Evolutionary conservation across 1,140 invertebrate species (phyloP).

Genomic region (Nixonia krombeini): DNA sequence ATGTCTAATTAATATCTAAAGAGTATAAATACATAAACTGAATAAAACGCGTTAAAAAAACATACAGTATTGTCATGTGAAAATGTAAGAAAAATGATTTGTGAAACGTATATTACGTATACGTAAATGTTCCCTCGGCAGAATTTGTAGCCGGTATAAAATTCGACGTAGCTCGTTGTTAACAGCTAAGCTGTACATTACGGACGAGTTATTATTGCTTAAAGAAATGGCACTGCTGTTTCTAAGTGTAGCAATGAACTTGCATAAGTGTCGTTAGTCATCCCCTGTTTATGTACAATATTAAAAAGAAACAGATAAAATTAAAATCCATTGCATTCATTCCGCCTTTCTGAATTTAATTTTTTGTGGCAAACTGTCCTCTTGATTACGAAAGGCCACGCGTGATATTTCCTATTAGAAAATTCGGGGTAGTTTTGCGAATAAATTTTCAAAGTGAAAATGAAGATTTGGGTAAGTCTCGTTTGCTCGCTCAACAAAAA

Average conservation of each 20-base stretch:
- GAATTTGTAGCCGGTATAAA: constrained; percentile 7
- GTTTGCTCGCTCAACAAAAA: background rate
- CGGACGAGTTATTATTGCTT: constrained; percentile 61
- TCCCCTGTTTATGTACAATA: background rate
- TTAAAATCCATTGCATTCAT: constrained; percentile 10
- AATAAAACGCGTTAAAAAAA: too few relatives aligned
- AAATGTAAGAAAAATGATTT: too few relatives aligned
- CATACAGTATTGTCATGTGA: too few relatives aligned
- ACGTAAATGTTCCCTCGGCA: too few relatives aligned
- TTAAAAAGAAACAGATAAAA: background rate
- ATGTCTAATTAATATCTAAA: background rate
- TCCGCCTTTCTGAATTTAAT: constrained; percentile 4
- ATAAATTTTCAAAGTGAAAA: too few relatives aligned
- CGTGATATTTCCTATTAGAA: constrained; percentile 58
- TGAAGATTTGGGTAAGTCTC: too few relatives aligned
- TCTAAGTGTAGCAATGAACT: constrained; percentile 4
- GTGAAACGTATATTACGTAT: too few relatives aligned
- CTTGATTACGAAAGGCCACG: constrained; percentile 66
- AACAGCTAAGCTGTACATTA: constrained; percentile 9
- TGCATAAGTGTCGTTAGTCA: constrained; percentile 49
- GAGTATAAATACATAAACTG: background rate
- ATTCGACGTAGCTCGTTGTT: constrained; percentile 34
- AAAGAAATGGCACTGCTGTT: constrained; percentile 67
- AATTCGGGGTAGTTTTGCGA: too few relatives aligned
- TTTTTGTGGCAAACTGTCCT: constrained; percentile 50